Evolutionary conservation across 2,888 invertebrate genomes (phyloP).

Genomic region (Eugnorisma glareosa): DNA sequence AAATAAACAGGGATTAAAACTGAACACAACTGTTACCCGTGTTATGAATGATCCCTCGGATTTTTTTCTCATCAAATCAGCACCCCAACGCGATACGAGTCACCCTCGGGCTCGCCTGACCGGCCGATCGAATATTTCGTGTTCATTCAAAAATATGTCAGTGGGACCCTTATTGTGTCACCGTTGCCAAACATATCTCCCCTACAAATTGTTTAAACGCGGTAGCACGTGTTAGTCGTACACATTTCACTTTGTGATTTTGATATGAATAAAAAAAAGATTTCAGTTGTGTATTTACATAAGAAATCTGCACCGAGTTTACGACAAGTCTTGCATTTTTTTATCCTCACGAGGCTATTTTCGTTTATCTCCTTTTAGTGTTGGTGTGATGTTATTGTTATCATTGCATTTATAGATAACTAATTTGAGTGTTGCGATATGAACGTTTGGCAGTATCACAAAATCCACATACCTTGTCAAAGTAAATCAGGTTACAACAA

Average conservation of each 20-base stretch:
- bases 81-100: slow-evolving; percentile 63
- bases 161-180: slow-evolving; percentile 72
- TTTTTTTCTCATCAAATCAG: slow-evolving; percentile 56
- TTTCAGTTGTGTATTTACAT: slow-evolving; percentile 53
- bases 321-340: slow-evolving; percentile 32
- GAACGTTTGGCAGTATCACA: slow-evolving; percentile 36
- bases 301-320: slow-evolving; percentile 44
- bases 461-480: slow-evolving; percentile 29
- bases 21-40: slow-evolving; percentile 33
- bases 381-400: slow-evolving; percentile 51
- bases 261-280: slow-evolving; percentile 60
- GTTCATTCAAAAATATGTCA: slow-evolving; percentile 82
- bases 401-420: slow-evolving; percentile 55
- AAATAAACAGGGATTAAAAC: slow-evolving; percentile 24
- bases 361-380: slow-evolving; percentile 40
- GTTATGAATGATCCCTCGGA: slow-evolving; percentile 46
- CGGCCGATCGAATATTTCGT: slow-evolving; percentile 74
- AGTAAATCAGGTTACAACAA: slow-evolving; percentile 42
- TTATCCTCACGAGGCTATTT: slow-evolving; percentile 36
- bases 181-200: slow-evolving; percentile 64
- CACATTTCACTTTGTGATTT: slow-evolving; percentile 54
- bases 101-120: slow-evolving; percentile 68
- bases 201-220: slow-evolving; percentile 63
- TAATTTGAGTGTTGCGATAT: slow-evolving; percentile 60
- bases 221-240: slow-evolving; percentile 59